phyloP scores from a whole-genome alignment of 2,113 vertebrate species.

The Forbesichthys agassizii region DNA sequence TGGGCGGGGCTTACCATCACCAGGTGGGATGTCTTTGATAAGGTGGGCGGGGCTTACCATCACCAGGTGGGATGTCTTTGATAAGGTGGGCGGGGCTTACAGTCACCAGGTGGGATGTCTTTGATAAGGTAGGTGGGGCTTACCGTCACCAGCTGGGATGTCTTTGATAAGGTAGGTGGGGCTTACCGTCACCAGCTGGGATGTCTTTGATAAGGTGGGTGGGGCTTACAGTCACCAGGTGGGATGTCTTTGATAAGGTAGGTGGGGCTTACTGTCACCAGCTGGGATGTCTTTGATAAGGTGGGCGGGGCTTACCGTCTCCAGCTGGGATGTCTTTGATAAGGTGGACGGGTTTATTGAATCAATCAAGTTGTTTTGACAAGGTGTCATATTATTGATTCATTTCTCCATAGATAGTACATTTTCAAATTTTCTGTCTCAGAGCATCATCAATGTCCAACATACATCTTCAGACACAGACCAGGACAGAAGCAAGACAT shows the following conservation, averaged over 20 bases:
- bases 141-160: constrained; percentile 61
- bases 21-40: constrained; percentile 69
- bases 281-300: constrained; percentile 59
- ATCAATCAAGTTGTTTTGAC: no score
- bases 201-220: constrained; percentile 48
- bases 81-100: constrained; percentile 68
- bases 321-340: constrained; percentile 71
- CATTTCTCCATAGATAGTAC: neutral
- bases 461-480: constrained; percentile 80
- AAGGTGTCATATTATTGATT: no score
- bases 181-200: neutral
- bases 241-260: constrained; percentile 41
- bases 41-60: constrained; percentile 63
- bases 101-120: constrained; percentile 75
- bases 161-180: constrained; percentile 89
- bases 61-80: constrained; percentile 72
- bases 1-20: constrained; percentile 68
- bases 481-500: constrained; percentile 82
- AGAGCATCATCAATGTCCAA: constrained; percentile 94
- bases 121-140: constrained; percentile 60
- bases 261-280: constrained; percentile 76
- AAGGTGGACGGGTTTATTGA: constrained; percentile 57
- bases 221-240: constrained; percentile 77
- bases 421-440: constrained; percentile 15
- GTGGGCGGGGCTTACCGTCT: constrained; percentile 72